Evolutionary conservation across 2,113 vertebrate species (phyloP), one percentile per base, ranked within the genome.

Genomic region (Nycticebus coucang): DNA sequence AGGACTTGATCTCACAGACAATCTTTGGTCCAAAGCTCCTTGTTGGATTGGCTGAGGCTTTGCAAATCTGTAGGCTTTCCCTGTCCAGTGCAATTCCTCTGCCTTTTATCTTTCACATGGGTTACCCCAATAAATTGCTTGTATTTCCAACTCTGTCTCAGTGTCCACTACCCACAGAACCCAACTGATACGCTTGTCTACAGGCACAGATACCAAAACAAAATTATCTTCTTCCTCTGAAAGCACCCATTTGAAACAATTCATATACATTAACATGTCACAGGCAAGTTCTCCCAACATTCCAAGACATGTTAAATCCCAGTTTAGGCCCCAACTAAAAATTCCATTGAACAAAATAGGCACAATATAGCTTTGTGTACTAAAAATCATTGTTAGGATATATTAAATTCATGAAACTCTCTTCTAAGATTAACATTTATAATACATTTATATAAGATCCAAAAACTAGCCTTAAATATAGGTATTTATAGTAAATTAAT

Each of bases 401-500:
- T 24, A 77, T 66, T 69, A 45, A 41, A 41, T 80, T 80, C 77
- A 68, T 28, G 2, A 97, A 92, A 74, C 17, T 22, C n/a, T 83
- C 18, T 60, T 59, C 91, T 94, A 62, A 83, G 5, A 21, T 94
- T 92, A 88, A 62, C 26, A 72, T 81, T 9, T 19, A 50, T 87
- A 85, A 81, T 59, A 6, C 37, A 88, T 64, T 35, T 91, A 80
- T 50, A 1, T 85, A 59, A 93, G 21, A 59, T 21, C 66, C 74
- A 71, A 95, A 95, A 82, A 41, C 2, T 45, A 53, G 59, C 57
- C 72, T 94, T 87, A 95, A 93, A 87, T 41, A 79, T 86, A 92
- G 15, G 4, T 21, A 28, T 53, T 53, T 86, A 79, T n/a, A 64
- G 21, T 78, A 75, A 95, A 95, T 89, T 92, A 93, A 77, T 77